Percentiles rank a stretch among this genome's conserved stretches.
Evolutionary conservation across 2,797 vertebrate genomes (phyloP).

Genomic region (Enteromius afrohamiltoni): DNA sequence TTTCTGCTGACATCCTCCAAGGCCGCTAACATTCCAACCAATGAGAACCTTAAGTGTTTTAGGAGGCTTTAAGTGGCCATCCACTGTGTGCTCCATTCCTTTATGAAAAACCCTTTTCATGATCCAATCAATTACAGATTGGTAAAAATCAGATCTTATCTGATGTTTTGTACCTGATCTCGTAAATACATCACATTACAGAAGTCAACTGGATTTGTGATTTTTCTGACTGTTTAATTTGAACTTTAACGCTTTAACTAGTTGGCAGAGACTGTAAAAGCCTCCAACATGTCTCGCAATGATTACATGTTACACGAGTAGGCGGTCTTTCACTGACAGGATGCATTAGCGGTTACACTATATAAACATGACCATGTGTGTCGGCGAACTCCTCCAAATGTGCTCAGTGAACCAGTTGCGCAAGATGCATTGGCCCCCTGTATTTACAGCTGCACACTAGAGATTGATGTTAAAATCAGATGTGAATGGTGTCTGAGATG

Average conservation of each 20-base stretch:
- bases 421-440: background rate
- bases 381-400: background rate
- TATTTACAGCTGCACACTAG: background rate
- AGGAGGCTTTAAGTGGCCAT: background rate
- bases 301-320: conserved; percentile 10
- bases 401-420: background rate
- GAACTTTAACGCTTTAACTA: background rate
- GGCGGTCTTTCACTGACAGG: background rate
- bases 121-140: background rate
- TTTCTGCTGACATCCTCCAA: background rate
- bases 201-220: background rate
- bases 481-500: conserved; percentile 1
- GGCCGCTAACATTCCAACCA: background rate
- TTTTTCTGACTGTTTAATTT: background rate
- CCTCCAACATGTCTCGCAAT: background rate
- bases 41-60: background rate
- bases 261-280: background rate
- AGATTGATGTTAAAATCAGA: background rate
- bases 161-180: background rate
- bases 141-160: background rate
- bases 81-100: background rate
- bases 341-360: background rate
- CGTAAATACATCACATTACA: background rate
- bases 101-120: background rate
- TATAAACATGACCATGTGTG: background rate